These are phyloP conservation scores for Serinus canaria DNA, from an alignment of 2,113 vertebrate genomes.

Conservation along the genomic window DNA sequence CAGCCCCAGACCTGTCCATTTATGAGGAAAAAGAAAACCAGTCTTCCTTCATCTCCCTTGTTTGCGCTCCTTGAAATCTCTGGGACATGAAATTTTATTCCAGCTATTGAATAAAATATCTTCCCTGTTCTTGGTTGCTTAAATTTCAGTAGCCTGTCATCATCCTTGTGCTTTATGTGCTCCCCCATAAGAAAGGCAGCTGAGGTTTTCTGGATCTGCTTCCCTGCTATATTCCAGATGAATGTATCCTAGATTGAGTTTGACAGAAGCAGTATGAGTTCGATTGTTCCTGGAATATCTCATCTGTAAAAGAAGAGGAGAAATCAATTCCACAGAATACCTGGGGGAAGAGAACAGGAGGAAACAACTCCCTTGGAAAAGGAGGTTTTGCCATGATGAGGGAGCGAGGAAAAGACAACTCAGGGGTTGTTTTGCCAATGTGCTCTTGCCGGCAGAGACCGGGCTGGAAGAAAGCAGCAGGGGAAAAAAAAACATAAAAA, in stretches of 20 bases:
- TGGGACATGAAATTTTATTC: neutral
- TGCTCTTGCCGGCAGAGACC: neutral
- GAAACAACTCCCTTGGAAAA: neutral
- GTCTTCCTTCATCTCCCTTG: neutral
- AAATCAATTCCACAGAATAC: slow-evolving; percentile 38
- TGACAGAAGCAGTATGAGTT: slow-evolving; percentile 43
- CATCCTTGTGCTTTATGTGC: neutral
- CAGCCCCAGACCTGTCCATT: neutral
- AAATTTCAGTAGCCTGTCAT: neutral
- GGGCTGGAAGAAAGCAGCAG: neutral
- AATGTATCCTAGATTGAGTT: slow-evolving; percentile 28
- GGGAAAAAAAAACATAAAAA: neutral
- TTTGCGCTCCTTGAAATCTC: neutral
- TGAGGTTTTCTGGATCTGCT: neutral
- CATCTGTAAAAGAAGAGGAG: slow-evolving; percentile 47
- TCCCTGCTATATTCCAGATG: neutral
- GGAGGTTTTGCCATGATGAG: neutral
- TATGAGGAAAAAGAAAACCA: neutral
- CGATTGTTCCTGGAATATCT: slow-evolving; percentile 44
- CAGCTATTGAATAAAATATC: neutral
- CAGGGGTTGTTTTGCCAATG: neutral
- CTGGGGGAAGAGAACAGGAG: neutral
- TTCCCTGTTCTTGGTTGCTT: neutral
- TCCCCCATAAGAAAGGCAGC: neutral
- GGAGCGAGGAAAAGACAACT: neutral